Percentiles rank a stretch among this genome's conserved stretches.
Evolutionary conservation across 2,888 invertebrate species (phyloP).

Genomic region (Xestia c-nigrum): DNA sequence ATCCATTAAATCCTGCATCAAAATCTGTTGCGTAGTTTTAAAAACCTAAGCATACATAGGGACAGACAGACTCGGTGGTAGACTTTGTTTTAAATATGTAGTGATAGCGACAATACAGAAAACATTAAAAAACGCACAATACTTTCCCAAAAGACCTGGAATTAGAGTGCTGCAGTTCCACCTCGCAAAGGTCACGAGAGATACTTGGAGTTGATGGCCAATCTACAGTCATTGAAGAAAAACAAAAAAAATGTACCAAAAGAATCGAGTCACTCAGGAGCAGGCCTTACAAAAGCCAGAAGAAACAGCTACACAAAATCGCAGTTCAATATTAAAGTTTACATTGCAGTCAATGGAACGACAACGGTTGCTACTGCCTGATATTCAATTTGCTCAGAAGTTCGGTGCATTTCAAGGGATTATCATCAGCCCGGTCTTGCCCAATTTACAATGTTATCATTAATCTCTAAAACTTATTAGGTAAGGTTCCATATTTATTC

Average conservation of each 20-base stretch:
- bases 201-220: background rate
- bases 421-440: background rate
- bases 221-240: background rate
- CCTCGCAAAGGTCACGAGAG: background rate
- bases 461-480: background rate
- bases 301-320: no score
- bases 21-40: no score
- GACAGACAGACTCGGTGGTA: no score
- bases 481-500: background rate
- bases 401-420: background rate
- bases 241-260: background rate
- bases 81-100: no score
- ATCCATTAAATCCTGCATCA: no score
- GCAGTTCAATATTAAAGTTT: background rate
- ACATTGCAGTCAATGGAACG: background rate
- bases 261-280: background rate
- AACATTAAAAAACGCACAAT: no score
- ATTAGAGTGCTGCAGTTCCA: no score
- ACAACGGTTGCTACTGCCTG: background rate
- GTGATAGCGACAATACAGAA: no score
- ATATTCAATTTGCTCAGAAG: background rate
- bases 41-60: no score
- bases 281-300: background rate
- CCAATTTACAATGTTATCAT: background rate
- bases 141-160: background rate